Percentiles rank a stretch among this genome's conserved stretches.
Evolutionary conservation across 2,797 vertebrate genomes (phyloP).

Genomic region (Sylvilagus floridanus): DNA sequence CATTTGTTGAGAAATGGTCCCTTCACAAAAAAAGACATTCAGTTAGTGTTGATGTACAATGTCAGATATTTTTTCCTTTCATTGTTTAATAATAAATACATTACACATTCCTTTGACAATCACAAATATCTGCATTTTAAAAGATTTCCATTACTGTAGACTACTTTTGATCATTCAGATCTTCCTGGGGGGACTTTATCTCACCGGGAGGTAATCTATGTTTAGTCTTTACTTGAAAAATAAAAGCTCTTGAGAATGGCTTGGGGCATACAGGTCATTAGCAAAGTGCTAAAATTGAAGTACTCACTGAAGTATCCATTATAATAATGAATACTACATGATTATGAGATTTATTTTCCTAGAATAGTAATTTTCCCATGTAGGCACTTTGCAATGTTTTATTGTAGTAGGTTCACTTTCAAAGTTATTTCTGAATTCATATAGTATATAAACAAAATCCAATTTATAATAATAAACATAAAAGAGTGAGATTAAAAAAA

Average conservation of each 20-base stretch:
- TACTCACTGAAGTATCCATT: slow-evolving; percentile 60
- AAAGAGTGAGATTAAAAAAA: background rate
- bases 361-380: slow-evolving; percentile 55
- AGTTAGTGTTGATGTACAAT: slow-evolving; percentile 40
- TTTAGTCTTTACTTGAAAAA: slow-evolving; percentile 59
- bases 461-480: slow-evolving; percentile 37
- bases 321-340: slow-evolving; percentile 69
- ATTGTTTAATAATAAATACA: slow-evolving; percentile 42
- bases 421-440: slow-evolving; percentile 65
- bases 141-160: slow-evolving; percentile 50
- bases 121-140: slow-evolving; percentile 39
- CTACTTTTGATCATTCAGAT: slow-evolving; percentile 58
- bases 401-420: slow-evolving; percentile 40
- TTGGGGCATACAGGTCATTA: slow-evolving; percentile 61
- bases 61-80: slow-evolving; percentile 25
- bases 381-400: slow-evolving; percentile 53
- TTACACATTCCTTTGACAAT: slow-evolving; percentile 23
- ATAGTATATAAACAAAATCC: slow-evolving; percentile 57
- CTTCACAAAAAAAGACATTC: slow-evolving; percentile 13
- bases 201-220: slow-evolving; percentile 55
- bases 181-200: slow-evolving; percentile 43
- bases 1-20: slow-evolving; percentile 43
- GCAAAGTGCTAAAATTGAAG: slow-evolving; percentile 66
- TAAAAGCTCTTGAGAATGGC: slow-evolving; percentile 61
- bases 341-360: slow-evolving; percentile 72